These are phyloP conservation scores for Cosmorhoe ocellata DNA, from an alignment of 2,888 invertebrate species.

Conservation along the genomic window DNA sequence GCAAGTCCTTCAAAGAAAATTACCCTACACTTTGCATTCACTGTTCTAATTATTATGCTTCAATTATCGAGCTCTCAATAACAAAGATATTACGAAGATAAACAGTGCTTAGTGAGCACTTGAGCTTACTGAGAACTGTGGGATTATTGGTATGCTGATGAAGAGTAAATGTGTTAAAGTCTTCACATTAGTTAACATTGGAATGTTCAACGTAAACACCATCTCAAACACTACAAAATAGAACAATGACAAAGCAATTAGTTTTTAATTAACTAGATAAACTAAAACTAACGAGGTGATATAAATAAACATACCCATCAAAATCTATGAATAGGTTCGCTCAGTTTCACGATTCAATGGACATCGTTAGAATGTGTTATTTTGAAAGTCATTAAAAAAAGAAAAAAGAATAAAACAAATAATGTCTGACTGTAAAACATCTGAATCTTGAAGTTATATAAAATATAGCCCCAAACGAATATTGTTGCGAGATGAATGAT, in stretches of 20 bases:
- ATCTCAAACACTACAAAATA: background rate
- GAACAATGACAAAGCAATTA: background rate
- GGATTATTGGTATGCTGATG: background rate
- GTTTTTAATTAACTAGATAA: background rate
- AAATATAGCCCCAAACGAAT: too few relatives aligned
- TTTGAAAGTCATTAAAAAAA: background rate
- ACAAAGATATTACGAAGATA: constrained; percentile 9
- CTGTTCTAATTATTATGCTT: constrained; percentile 8
- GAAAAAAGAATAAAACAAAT: too few relatives aligned
- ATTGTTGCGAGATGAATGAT: too few relatives aligned
- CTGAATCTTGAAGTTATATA: too few relatives aligned
- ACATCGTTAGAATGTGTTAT: constrained; percentile 2
- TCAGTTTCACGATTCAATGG: constrained; percentile 18
- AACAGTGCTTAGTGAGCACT: constrained; percentile 16
- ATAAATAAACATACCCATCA: constrained; percentile 14
- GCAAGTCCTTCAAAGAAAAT: constrained; percentile 9
- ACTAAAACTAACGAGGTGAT: constrained; percentile 1
- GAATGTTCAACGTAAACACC: too few relatives aligned
- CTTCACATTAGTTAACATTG: too few relatives aligned
- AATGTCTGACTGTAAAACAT: too few relatives aligned
- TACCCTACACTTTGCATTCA: constrained; percentile 12
- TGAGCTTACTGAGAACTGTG: background rate
- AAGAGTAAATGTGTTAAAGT: background rate
- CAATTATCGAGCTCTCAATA: constrained; percentile 13
- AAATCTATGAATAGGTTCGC: constrained; percentile 4